phyloP scores from a whole-genome alignment of 2,888 invertebrate genomes.

The Hemithea aestivaria region DNA sequence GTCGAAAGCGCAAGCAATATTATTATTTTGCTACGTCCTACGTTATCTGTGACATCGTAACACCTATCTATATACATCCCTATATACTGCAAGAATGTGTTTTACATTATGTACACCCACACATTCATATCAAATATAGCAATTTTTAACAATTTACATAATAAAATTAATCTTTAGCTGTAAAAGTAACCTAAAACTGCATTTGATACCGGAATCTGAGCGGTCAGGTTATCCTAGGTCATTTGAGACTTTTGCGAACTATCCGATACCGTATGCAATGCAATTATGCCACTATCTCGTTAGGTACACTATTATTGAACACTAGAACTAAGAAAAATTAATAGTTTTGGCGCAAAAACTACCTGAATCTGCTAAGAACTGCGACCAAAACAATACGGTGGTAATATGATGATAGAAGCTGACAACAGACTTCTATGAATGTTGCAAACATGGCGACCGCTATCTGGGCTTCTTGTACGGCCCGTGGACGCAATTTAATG shows the following conservation, averaged over 20 bases:
- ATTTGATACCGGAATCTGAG: constrained; percentile 51
- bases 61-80: too few relatives aligned
- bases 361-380: constrained; percentile 34
- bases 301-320: constrained; percentile 37
- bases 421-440: constrained; percentile 70
- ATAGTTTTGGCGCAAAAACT: constrained; percentile 41
- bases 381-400: constrained; percentile 65
- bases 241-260: constrained; percentile 62
- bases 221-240: constrained; percentile 70
- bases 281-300: constrained; percentile 47
- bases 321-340: constrained; percentile 34
- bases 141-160: constrained; percentile 7
- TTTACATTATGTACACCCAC: too few relatives aligned
- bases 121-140: too few relatives aligned
- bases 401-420: constrained; percentile 59
- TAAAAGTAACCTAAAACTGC: constrained; percentile 60
- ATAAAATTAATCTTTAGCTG: constrained; percentile 32
- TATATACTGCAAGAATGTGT: too few relatives aligned
- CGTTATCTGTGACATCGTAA: too few relatives aligned
- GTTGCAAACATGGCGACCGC: constrained; percentile 80
- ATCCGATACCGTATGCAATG: constrained; percentile 46
- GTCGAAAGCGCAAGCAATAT: constrained; percentile 13
- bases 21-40: constrained; percentile 6
- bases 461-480: constrained; percentile 74
- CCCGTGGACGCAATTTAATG: constrained; percentile 71